Evolutionary conservation across 2,113 vertebrate species (phyloP).

Genomic region (Prolemur simus): DNA sequence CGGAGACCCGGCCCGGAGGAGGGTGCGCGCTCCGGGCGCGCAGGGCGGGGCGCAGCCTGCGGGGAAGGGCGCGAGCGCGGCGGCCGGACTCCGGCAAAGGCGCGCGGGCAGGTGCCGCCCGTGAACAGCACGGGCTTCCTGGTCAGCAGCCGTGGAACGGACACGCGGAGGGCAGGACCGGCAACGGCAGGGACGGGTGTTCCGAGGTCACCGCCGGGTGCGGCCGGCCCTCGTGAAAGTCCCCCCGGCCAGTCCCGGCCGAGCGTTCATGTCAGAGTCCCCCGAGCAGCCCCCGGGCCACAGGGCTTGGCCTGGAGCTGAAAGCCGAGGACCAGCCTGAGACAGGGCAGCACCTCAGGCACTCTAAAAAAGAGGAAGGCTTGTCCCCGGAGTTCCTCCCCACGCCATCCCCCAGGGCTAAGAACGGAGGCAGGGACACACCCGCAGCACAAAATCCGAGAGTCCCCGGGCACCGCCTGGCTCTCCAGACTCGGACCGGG

Average conservation of each 20-base stretch:
- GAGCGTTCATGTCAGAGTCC: background rate
- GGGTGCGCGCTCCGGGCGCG: background rate
- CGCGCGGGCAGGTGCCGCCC: slow-evolving; percentile 17
- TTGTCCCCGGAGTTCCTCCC: background rate
- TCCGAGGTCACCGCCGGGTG: background rate
- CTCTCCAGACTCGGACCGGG: background rate
- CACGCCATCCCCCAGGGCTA: background rate
- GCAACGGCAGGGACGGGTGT: background rate
- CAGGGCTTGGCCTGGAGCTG: background rate
- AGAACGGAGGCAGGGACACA: background rate
- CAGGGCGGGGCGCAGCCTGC: background rate
- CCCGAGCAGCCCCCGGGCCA: background rate
- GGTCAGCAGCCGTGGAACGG: slow-evolving; percentile 29
- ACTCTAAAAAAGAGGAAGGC: background rate
- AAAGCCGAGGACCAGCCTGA: background rate
- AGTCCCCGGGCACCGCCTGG: background rate
- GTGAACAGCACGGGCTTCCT: slow-evolving; percentile 58
- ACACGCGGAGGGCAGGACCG: background rate
- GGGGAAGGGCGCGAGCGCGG: background rate
- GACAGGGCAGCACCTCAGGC: background rate
- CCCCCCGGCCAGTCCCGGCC: background rate
- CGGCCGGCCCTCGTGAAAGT: background rate
- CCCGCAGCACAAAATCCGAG: background rate
- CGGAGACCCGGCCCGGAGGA: background rate
- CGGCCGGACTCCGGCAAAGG: slow-evolving; percentile 52